Evolutionary conservation across 2,113 vertebrate genomes (phyloP).

Genomic region (Pterocles orientalis): DNA sequence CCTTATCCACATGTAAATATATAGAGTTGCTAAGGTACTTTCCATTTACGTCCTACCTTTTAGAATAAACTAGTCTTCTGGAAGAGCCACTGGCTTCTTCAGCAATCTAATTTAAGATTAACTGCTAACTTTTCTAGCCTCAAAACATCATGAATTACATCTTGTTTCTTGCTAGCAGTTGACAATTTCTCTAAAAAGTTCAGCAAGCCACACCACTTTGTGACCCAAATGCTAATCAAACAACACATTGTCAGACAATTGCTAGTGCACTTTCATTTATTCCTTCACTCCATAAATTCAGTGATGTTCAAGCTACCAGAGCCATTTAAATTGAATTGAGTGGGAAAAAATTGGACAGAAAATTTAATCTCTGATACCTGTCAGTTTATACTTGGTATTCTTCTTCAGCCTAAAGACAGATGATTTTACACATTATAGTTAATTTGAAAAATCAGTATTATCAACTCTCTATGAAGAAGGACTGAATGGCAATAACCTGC

Average conservation of each 20-base stretch:
- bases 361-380: background rate
- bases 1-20: slow-evolving; percentile 33
- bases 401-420: background rate
- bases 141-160: background rate
- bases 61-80: slow-evolving; percentile 3
- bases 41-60: slow-evolving; percentile 1
- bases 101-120: slow-evolving; percentile 15
- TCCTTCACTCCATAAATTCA: background rate
- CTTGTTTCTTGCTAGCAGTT: background rate
- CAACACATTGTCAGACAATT: background rate
- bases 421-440: background rate
- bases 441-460: background rate
- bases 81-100: background rate
- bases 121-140: slow-evolving; percentile 15
- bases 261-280: background rate
- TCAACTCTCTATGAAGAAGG: background rate
- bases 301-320: background rate
- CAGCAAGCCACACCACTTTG: background rate
- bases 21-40: background rate
- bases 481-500: background rate
- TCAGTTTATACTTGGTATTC: background rate
- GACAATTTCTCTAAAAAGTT: slow-evolving; percentile 2
- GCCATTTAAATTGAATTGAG: background rate
- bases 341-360: background rate
- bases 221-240: background rate